Conservation (phyloP, 2,888 invertebrate species). For the Corbicula japonica region DNA sequence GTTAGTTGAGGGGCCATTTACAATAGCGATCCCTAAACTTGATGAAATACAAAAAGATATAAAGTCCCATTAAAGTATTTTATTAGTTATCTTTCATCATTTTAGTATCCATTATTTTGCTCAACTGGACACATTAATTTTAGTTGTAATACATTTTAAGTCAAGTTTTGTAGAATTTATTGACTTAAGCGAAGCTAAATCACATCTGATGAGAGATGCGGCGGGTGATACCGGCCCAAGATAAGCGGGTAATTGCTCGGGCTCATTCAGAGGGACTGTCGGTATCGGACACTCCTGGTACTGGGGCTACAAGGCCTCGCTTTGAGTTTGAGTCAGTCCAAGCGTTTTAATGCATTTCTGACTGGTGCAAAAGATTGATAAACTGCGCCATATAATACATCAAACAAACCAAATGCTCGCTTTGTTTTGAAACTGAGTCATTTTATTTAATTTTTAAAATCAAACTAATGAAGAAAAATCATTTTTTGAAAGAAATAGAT, state of each 20-base stretch:
- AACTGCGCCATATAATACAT: too few relatives aligned
- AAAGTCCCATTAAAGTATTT: conserved; percentile 23
- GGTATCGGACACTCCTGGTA: conserved; percentile 11
- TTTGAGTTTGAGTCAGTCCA: too few relatives aligned
- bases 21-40: too few relatives aligned
- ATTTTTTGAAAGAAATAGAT: too few relatives aligned
- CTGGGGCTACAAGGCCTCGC: too few relatives aligned
- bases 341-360: too few relatives aligned
- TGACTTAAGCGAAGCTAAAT: conserved; percentile 23
- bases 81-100: conserved; percentile 25
- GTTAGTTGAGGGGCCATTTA: too few relatives aligned
- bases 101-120: conserved; percentile 41
- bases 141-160: conserved; percentile 22
- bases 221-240: background rate
- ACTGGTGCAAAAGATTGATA: too few relatives aligned
- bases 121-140: conserved; percentile 30
- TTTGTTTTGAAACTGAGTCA: too few relatives aligned
- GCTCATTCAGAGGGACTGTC: background rate
- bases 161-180: conserved; percentile 40
- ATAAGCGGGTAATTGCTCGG: conserved; percentile 6
- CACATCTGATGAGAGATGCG: conserved; percentile 25
- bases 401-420: too few relatives aligned
- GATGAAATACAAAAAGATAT: conserved; percentile 4
- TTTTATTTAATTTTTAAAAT: too few relatives aligned
- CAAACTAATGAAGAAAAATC: too few relatives aligned